Percentiles rank a stretch among this genome's conserved stretches.
Evolutionary conservation across 2,888 invertebrate genomes (phyloP).

Genomic region (Dione vanillae): DNA sequence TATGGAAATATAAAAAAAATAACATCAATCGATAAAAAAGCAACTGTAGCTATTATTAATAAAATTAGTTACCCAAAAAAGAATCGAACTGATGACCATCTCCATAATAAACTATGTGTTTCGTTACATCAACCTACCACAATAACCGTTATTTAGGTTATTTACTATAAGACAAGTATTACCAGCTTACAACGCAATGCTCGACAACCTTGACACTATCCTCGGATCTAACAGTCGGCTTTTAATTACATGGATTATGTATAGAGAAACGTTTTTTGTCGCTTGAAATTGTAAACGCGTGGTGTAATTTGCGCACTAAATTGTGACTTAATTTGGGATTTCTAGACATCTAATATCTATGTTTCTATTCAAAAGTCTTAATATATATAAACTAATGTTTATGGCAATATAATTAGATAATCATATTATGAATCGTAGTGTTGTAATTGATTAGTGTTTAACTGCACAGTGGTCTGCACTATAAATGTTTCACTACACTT

Average conservation of each 20-base stretch:
- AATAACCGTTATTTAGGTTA: neutral
- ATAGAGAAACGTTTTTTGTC: conserved; percentile 15
- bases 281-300: neutral
- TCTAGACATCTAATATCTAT: too few relatives aligned
- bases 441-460: neutral
- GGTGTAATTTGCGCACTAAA: neutral
- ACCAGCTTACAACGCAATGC: conserved; percentile 17
- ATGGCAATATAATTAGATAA: too few relatives aligned
- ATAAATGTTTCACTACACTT: too few relatives aligned
- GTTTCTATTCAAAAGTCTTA: too few relatives aligned
- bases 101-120: neutral
- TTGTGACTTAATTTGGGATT: neutral
- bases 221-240: conserved; percentile 25
- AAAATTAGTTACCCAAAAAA: neutral
- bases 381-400: neutral
- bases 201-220: conserved; percentile 40
- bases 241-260: conserved; percentile 31
- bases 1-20: neutral
- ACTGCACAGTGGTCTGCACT: neutral
- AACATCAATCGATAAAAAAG: neutral
- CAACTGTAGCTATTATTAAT: neutral
- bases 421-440: neutral
- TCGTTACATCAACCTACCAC: conserved; percentile 1
- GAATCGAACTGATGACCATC: neutral
- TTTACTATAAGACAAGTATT: neutral